These are phyloP conservation scores for Mythimna loreyi DNA, from an alignment of 2,888 invertebrate species.

Conservation along the genomic window DNA sequence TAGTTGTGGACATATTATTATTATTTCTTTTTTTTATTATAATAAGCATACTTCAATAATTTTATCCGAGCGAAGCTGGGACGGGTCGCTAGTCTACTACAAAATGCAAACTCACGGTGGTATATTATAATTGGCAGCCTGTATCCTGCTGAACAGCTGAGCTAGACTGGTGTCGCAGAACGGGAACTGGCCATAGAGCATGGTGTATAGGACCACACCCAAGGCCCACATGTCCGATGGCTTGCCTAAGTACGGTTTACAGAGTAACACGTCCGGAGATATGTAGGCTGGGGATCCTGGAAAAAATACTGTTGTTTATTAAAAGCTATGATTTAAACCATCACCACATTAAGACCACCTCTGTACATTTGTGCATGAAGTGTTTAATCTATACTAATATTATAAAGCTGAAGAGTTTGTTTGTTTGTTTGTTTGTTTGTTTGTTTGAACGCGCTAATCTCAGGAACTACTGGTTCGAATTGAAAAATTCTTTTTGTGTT, in stretches of 20 bases:
- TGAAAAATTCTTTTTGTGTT: too few relatives aligned
- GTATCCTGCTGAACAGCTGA: constrained; percentile 94
- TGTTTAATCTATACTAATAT: too few relatives aligned
- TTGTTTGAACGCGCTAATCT: too few relatives aligned
- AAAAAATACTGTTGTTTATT: constrained; percentile 40
- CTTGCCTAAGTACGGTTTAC: constrained; percentile 94
- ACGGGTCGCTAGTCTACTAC: background rate
- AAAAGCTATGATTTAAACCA: background rate
- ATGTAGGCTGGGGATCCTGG: constrained; percentile 94
- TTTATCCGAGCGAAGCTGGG: too few relatives aligned
- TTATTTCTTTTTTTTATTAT: too few relatives aligned
- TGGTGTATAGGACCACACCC: constrained; percentile 94
- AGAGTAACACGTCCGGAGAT: constrained; percentile 94
- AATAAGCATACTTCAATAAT: too few relatives aligned
- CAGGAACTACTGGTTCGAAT: too few relatives aligned
- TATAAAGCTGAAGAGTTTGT: too few relatives aligned
- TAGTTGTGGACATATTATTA: too few relatives aligned
- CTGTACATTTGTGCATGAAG: too few relatives aligned
- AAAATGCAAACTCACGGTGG: constrained; percentile 91
- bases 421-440: too few relatives aligned
- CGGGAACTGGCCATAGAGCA: constrained; percentile 95
- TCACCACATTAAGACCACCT: background rate
- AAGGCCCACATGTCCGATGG: constrained; percentile 96
- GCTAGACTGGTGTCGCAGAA: constrained; percentile 94
- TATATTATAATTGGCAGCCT: constrained; percentile 93